phyloP scores from a whole-genome alignment of 2,797 vertebrate genomes.

The Gobio occitaniae region DNA sequence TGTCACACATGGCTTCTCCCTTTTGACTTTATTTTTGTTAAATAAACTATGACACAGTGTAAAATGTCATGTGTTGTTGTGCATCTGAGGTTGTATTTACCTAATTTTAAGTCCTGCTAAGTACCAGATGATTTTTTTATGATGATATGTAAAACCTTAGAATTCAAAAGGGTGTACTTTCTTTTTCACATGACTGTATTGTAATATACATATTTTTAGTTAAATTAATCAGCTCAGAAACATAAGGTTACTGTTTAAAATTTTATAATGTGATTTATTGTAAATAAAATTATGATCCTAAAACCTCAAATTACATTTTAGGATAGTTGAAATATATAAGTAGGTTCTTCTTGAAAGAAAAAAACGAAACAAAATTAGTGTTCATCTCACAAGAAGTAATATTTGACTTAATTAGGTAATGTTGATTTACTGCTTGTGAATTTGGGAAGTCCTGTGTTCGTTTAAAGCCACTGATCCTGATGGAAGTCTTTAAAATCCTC shows the following conservation, averaged over 20 bases:
- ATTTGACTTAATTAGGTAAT: not conserved
- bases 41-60: not conserved
- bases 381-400: too few species aligned
- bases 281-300: not conserved
- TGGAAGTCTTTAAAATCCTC: not conserved
- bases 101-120: not conserved
- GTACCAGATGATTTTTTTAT: not conserved
- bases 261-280: not conserved
- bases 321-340: not conserved
- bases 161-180: not conserved
- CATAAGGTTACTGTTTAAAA: not conserved
- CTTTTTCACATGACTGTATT: not conserved
- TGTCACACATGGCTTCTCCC: not conserved
- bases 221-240: not conserved
- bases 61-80: not conserved
- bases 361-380: not conserved
- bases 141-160: not conserved
- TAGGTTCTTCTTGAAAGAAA: not conserved
- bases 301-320: not conserved
- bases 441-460: not conserved
- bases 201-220: not conserved
- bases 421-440: not conserved
- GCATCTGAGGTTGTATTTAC: too few species aligned
- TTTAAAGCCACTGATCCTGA: not conserved
- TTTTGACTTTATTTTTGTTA: not conserved